Percentiles rank a stretch among this genome's conserved stretches.
Evolutionary conservation across 2,797 vertebrate species (phyloP).

Genomic region (Helostoma temminkii): DNA sequence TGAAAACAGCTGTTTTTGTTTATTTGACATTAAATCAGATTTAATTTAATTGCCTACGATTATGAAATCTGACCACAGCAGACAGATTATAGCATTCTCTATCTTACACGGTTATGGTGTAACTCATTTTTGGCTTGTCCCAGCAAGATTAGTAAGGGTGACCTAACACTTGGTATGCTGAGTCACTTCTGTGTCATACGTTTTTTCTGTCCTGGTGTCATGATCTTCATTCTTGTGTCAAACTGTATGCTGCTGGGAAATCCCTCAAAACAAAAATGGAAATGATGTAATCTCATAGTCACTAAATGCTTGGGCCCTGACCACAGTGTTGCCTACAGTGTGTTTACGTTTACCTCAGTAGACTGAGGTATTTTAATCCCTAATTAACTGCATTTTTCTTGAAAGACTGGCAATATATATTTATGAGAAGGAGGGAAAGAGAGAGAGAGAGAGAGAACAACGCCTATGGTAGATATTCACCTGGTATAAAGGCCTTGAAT

Average conservation of each 20-base stretch:
- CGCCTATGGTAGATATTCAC: not conserved
- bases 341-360: slow-evolving; percentile 52
- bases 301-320: slow-evolving; percentile 30
- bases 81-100: not conserved
- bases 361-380: slow-evolving; percentile 31
- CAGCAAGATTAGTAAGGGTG: slow-evolving; percentile 8
- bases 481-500: not conserved
- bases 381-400: slow-evolving; percentile 30
- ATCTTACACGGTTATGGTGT: slow-evolving; percentile 5
- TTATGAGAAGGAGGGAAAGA: not conserved
- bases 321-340: slow-evolving; percentile 37
- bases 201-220: slow-evolving; percentile 35
- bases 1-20: slow-evolving; percentile 21
- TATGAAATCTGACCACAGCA: slow-evolving; percentile 8
- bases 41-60: slow-evolving; percentile 1
- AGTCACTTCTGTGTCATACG: slow-evolving; percentile 39
- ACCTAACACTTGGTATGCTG: not conserved
- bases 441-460: not conserved
- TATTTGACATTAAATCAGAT: slow-evolving; percentile 8
- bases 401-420: not conserved
- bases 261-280: slow-evolving; percentile 29
- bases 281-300: slow-evolving; percentile 40
- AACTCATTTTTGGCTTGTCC: slow-evolving; percentile 1
- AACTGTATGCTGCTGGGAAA: slow-evolving; percentile 32
- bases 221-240: slow-evolving; percentile 29